Evolutionary conservation across 2,113 vertebrate species (phyloP), one percentile per base, ranked within the genome.

Genomic region (Nothoprocta perdicaria): DNA sequence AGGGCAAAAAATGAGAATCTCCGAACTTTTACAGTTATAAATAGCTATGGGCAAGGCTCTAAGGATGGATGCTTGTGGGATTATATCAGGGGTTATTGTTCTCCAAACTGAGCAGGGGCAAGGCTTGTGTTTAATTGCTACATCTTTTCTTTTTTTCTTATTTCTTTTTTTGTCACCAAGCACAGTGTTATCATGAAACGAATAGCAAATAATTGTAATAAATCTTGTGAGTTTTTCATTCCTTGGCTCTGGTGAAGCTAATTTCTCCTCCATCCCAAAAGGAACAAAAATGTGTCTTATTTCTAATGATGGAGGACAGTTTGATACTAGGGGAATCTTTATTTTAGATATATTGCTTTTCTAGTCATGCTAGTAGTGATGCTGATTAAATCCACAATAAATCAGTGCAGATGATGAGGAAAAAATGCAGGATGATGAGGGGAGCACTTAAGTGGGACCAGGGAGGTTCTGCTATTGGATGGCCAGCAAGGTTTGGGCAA

Each of bases 21-120:
- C 94, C 62, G 67, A 71, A 71, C 90, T 80, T 91, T 93, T 92
- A 74, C 24, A 89, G 63, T 73, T 94, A 87, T 85, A 94, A 85
- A 93, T 92, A 95, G 79, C 0, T 0, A 45, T 24, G 18, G 71
- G 38, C 63, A 90, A 80, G 41, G 50, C 81, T 93, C 19, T 80
- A 18, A 78, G 81, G 52, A 53, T 85, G 57, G 68, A 95, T 91
- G 94, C 75, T 61, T 92, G 46, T 63, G 46, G 85, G 89, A 67
- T 66, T 86, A 38, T 33, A 79, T 93, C 74, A 76, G 46, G 41
- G 26, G 5, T 33, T 53, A 55, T 74, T 89, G 40, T 80, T 92
- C 26, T 60, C 78, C 41, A 43, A 74, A 80, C 41, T 48, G 41
- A 88, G 63, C 21, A 73, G 86, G 69, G 41, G 26, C 71, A 53